Percentiles rank a stretch among this genome's conserved stretches.
Evolutionary conservation across 92 coral and sea anemone genomes (phyloP).

Genomic region (Siderastrea siderea): DNA sequence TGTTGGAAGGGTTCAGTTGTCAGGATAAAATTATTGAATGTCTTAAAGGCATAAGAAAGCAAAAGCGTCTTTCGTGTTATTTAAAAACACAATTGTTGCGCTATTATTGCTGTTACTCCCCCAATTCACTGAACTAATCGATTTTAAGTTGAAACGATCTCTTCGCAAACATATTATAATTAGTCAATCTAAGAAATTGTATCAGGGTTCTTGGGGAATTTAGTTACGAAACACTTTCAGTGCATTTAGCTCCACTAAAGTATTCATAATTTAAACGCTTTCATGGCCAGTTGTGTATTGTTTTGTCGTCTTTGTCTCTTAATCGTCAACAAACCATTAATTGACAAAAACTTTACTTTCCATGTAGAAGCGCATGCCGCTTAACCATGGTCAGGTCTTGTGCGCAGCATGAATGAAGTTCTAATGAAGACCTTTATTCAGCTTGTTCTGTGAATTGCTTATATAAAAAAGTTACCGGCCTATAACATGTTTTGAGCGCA

Average conservation of each 20-base stretch:
- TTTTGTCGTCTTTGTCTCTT: background rate
- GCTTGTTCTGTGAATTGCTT: background rate
- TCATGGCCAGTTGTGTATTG: background rate
- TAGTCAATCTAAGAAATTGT: background rate
- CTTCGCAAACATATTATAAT: conserved; percentile 1
- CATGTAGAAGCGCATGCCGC: conserved; percentile 32
- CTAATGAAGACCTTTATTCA: background rate
- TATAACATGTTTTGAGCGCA: conserved; percentile 16
- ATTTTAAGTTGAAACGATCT: no score
- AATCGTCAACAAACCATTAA: no score
- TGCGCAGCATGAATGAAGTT: conserved; percentile 17
- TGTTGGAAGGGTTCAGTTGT: conserved; percentile 2
- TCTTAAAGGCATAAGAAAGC: background rate
- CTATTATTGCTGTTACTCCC: background rate
- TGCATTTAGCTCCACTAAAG: background rate
- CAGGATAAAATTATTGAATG: background rate
- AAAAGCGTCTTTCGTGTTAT: conserved; percentile 9
- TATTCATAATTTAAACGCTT: conserved; percentile 1
- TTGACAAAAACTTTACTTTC: background rate
- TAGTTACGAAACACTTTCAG: no score
- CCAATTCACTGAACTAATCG: background rate
- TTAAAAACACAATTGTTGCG: no score
- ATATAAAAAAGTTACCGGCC: background rate
- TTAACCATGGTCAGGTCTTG: conserved; percentile 4
- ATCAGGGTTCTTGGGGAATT: background rate